Base-by-base conservation (phyloP, 2,888 invertebrate genomes). In the Calephelis perditalis region DNA sequence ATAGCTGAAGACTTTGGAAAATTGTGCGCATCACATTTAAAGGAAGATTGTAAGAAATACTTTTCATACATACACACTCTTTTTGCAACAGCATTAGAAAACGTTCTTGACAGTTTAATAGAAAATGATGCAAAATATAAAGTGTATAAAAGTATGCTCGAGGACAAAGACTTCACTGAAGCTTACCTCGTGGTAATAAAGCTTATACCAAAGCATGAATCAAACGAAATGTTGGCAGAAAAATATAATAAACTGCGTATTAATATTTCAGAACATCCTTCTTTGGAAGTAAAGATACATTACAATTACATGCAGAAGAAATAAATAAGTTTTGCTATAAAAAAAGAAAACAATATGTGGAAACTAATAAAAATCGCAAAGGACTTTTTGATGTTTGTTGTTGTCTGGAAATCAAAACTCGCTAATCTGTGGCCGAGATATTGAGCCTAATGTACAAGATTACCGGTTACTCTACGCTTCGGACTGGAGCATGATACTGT, bases 211-310 rank as follows among this genome's bases (percentile, higher is more conserved):
- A 45, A 54, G 58, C 7, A 59, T 43, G 11, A 11, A 36, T 52
- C n/a, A 63, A 63, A 61, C 12, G 61, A 65, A 67, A 54, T n/a
- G 60, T 36, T 47, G 60, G 67, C 5, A 55, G 65, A 43, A 49
- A 54, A 66, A 61, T n/a, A 62, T 57, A 55, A 66, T 47, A 61
- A 65, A 54, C 61, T 78, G 36, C 65, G 64, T 35, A 61, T 67
- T 45, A 66, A 62, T 15, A 68, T 80, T 43, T 47, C 62, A 44
- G 62, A 67, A 35, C 73, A 82, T 60, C 72, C 81, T 6, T 79
- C 81, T 10, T 68, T 74, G n/a, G 85, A 85, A 71, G 71, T 81
- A 15, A 76, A 73, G 67, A 77, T 80, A 72, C 80, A 81, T 68
- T 79, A 70, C 60, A 70, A 57, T 57, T 35, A 56, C 7, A 35